Conservation (phyloP, 2,113 vertebrate species). For the Anser cygnoides region DNA sequence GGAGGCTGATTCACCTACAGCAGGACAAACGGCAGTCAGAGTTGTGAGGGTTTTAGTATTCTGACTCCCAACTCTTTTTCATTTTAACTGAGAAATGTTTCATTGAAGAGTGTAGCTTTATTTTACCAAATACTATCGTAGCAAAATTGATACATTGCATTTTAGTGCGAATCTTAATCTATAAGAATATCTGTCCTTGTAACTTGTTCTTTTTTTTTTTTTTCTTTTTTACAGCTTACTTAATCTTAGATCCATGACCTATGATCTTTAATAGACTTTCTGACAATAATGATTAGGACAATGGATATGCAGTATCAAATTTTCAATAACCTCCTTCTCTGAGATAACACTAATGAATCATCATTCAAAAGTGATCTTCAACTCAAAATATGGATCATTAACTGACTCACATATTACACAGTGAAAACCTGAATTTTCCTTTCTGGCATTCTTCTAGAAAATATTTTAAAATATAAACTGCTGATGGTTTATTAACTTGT, state of each 20-base stretch:
- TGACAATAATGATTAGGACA: conserved; percentile 75
- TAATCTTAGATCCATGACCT: conserved; percentile 71
- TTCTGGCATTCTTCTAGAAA: not conserved
- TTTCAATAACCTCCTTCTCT: conserved; percentile 60
- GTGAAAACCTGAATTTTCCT: not conserved
- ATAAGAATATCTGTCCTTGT: not conserved
- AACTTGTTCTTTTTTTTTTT: conserved; percentile 17
- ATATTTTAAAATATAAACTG: not conserved
- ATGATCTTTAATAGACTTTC: conserved; percentile 74
- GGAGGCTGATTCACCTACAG: not conserved
- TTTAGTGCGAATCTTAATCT: not conserved
- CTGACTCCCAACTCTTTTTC: not conserved
- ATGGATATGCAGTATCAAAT: conserved; percentile 50
- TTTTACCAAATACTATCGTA: not conserved
- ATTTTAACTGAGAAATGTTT: not conserved
- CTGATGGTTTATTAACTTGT: not conserved
- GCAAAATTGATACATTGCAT: not conserved
- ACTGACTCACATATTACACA: not conserved
- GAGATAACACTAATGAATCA: conserved; percentile 53
- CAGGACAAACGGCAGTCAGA: not conserved
- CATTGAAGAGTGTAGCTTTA: not conserved
- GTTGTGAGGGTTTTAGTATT: not conserved
- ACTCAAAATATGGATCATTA: conserved; percentile 17
- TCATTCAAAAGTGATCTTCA: conserved; percentile 18
- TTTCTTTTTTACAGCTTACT: conserved; percentile 29